Evolutionary conservation across 2,797 vertebrate genomes (phyloP).

Genomic region (Triplophysa bombifrons): DNA sequence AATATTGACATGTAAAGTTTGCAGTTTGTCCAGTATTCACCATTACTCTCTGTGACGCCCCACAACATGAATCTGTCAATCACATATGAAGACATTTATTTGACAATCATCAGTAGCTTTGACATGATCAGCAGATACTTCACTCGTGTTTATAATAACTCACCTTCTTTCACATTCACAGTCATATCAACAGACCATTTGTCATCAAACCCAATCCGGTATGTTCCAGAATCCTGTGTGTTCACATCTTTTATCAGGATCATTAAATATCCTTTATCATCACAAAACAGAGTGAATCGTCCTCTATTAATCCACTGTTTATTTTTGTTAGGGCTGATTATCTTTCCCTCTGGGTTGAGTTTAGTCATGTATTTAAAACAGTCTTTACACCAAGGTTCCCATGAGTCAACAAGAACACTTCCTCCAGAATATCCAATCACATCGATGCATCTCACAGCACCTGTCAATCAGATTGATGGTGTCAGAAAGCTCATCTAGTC

Average conservation of each 20-base stretch:
- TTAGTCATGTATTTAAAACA: too few species aligned
- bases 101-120: not conserved
- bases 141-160: not conserved
- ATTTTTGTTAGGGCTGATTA: not conserved
- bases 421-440: too few species aligned
- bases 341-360: not conserved
- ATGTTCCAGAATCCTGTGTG: not conserved
- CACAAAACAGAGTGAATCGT: not conserved
- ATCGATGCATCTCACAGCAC: too few species aligned
- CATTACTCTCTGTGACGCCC: not conserved
- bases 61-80: constrained; percentile 3
- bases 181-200: not conserved
- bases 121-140: not conserved
- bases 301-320: not conserved
- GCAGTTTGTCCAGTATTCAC: constrained; percentile 2
- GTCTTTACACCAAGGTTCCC: too few species aligned
- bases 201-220: not conserved
- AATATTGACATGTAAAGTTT: constrained; percentile 18
- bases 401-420: too few species aligned
- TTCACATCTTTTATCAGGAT: not conserved
- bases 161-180: not conserved
- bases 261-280: not conserved
- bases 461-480: too few species aligned
- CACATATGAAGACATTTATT: not conserved
- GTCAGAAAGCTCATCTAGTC: too few species aligned